A percentile compares a stretch with the other conserved stretches of the same genome.
These are phyloP conservation scores for Corythucha ciliata DNA, from an alignment of 2,888 invertebrate species.

Conservation along the genomic window DNA sequence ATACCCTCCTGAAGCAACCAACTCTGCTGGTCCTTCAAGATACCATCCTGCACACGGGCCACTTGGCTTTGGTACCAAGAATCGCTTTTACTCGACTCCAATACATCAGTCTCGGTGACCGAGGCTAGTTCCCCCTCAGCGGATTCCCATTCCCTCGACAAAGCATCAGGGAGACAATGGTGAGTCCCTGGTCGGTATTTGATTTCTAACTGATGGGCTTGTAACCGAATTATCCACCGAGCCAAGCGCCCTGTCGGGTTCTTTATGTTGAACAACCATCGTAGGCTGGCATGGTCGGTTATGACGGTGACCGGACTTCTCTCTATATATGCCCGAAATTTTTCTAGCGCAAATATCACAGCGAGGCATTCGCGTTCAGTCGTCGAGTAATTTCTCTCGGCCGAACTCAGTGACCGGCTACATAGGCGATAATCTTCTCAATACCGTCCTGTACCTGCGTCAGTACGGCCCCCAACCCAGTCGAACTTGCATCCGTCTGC, in stretches of 20 bases:
- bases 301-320: conserved; percentile 2
- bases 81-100: too few relatives aligned
- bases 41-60: conserved; percentile 1
- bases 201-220: neutral
- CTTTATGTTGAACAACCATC: neutral
- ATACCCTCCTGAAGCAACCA: too few relatives aligned
- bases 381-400: conserved; percentile 12
- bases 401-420: conserved; percentile 3
- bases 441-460: neutral
- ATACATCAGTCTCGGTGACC: neutral
- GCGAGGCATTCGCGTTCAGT: neutral
- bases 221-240: neutral
- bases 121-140: neutral
- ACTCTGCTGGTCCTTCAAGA: too few relatives aligned
- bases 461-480: conserved; percentile 9
- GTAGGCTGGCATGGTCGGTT: conserved; percentile 1
- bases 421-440: conserved; percentile 14
- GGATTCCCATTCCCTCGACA: neutral
- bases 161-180: neutral
- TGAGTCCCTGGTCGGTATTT: conserved; percentile 5
- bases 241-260: conserved; percentile 3
- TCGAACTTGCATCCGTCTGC: conserved; percentile 12
- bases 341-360: conserved; percentile 12
- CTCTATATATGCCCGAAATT: conserved; percentile 1
- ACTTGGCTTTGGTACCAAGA: conserved; percentile 23